Evolutionary conservation across 2,888 invertebrate species (phyloP), one percentile per base, ranked within the genome.

Genomic region (Drosophila lutescens): DNA sequence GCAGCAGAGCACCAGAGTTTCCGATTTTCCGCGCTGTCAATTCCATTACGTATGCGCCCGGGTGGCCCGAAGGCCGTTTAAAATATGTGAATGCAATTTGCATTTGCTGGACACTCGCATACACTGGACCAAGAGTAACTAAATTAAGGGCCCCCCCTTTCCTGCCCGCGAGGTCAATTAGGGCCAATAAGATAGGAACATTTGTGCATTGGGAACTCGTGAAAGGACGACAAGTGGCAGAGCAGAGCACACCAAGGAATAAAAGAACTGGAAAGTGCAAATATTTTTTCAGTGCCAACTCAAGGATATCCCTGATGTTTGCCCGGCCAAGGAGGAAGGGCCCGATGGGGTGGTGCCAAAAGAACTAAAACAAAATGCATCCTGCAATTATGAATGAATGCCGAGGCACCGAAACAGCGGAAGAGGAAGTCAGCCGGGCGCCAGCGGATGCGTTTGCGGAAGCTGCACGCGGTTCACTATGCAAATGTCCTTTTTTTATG

Each of bases 251-350:
- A 12, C 17, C 17, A 10, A 10, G 8, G 32, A 38, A 40, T 20
- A 46, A 65, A 46, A 30, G 15, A 23, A 41, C 65, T 34, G 40
- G 57, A 13, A 15, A 43, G 17, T 15, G 40, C 46, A 30, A 49
- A 51, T 84, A 80, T 86, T 86, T 88, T 74, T 79, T 79, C 85
- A 84, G 76, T 75, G 87, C 65, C 87, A 86, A 76, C 87, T 85
- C 82, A 88, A 88, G 85, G 85, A 88, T 88, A 79, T 88, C 89
- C 85, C 77, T 84, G 84, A 74, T 83, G 80, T 80, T 80, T 86
- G 80, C 80, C 57, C 67, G 63, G 68, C 51, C 60, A 53, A 44
- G 63, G 17, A 23, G 23, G 46, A 34, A 47, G 38, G 50, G 50
- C 17, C 10, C 30, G 30, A 20, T 44, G 44, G 40, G 57, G 12